Conservation (phyloP, 2,113 vertebrate genomes). For the Sander vitreus region DNA sequence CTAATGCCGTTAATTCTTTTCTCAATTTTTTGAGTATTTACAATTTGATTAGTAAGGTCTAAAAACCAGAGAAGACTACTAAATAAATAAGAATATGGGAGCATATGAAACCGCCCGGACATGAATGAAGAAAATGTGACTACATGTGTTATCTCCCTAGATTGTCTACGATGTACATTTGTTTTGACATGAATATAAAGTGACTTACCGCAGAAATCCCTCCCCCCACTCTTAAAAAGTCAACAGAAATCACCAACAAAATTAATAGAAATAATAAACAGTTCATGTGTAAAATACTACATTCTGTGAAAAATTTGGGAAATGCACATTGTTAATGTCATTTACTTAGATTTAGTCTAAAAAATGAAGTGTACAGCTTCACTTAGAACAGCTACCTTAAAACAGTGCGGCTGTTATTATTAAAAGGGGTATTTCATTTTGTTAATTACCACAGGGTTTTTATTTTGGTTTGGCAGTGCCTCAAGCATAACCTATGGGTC, state of each 20-base stretch:
- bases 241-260: conserved; percentile 41
- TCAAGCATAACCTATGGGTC: conserved; percentile 18
- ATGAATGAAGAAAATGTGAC: conserved; percentile 65
- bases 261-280: conserved; percentile 43
- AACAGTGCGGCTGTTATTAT: conserved; percentile 7
- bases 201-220: conserved; percentile 49
- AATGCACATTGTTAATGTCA: conserved; percentile 22
- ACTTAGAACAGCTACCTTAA: conserved; percentile 25
- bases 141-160: conserved; percentile 61
- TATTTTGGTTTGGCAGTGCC: conserved; percentile 31
- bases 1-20: conserved; percentile 83
- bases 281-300: conserved; percentile 49
- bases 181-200: conserved; percentile 56
- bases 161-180: conserved; percentile 69
- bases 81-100: conserved; percentile 89
- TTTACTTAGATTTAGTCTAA: too few relatives aligned
- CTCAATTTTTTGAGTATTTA: conserved; percentile 87
- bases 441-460: conserved; percentile 44
- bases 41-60: conserved; percentile 86
- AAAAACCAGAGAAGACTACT: conserved; percentile 81
- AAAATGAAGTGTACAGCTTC: conserved; percentile 32
- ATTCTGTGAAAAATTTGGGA: conserved; percentile 30
- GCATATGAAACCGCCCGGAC: conserved; percentile 68
- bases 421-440: conserved; percentile 15
- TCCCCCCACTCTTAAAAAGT: conserved; percentile 30